Percentiles rank a stretch among this genome's conserved stretches.
These are phyloP conservation scores for Paramormyrops hopkinsi DNA, from an alignment of 2,797 vertebrate species.

Conservation along the genomic window DNA sequence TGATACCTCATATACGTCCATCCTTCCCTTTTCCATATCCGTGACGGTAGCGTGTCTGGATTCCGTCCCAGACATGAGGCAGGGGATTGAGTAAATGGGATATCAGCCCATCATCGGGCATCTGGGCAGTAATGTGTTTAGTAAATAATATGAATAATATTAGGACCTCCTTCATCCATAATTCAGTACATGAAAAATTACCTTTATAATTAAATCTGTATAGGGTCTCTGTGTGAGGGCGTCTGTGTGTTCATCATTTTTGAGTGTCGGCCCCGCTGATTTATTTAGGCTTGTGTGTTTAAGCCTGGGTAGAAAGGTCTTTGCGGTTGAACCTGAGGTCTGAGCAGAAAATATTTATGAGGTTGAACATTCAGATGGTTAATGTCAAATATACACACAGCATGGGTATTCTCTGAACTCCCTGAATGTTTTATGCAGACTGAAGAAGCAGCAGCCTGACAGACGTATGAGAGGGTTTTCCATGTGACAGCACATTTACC, in stretches of 20 bases:
- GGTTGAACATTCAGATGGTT: slow-evolving; percentile 5
- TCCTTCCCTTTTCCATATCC: not conserved
- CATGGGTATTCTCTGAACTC: not conserved
- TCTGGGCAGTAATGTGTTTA: slow-evolving; percentile 13
- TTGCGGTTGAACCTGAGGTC: not conserved
- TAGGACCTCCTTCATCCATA: not conserved
- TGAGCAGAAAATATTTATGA: slow-evolving; percentile 5
- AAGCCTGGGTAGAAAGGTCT: slow-evolving; percentile 4
- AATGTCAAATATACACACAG: not conserved
- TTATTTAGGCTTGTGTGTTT: slow-evolving; percentile 2
- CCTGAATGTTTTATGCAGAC: not conserved
- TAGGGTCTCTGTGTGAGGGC: not conserved
- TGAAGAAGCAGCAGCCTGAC: not conserved
- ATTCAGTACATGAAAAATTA: not conserved
- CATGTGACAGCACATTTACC: not conserved
- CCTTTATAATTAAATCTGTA: not conserved
- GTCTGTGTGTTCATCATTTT: not conserved
- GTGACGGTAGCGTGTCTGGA: not conserved
- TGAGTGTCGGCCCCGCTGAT: not conserved
- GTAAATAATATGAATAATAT: slow-evolving; percentile 10
- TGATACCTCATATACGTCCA: not conserved
- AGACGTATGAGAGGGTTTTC: not conserved
- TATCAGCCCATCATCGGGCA: not conserved
- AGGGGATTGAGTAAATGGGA: not conserved
- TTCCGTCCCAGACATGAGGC: not conserved